These are phyloP conservation scores for Idaea dimidiata DNA, from an alignment of 2,888 invertebrate species.

Conservation along the genomic window DNA sequence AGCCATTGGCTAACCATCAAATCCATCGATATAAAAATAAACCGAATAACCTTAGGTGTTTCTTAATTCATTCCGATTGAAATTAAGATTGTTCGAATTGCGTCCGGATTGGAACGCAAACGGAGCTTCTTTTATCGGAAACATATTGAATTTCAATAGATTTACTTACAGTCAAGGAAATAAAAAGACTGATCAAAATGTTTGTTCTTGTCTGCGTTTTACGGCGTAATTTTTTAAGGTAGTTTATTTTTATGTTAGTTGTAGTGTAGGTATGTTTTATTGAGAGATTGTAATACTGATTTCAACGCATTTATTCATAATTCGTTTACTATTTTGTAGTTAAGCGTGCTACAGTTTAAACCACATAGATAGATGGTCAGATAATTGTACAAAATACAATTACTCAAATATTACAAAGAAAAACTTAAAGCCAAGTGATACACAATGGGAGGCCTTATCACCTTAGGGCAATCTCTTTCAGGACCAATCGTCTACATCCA, in stretches of 20 bases:
- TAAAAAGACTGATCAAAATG: conserved; percentile 22
- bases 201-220: conserved; percentile 9
- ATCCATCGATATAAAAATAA: conserved; percentile 8
- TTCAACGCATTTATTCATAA: no score
- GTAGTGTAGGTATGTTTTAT: conserved; percentile 6
- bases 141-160: conserved; percentile 36
- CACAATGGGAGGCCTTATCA: no score
- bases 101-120: conserved; percentile 36
- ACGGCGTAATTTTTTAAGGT: conserved; percentile 37
- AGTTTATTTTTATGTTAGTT: conserved; percentile 34
- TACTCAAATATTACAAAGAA: no score
- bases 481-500: no score
- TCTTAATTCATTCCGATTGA: conserved; percentile 37
- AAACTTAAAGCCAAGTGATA: no score
- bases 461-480: no score
- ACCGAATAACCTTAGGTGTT: conserved; percentile 27
- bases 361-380: no score
- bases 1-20: conserved; percentile 4
- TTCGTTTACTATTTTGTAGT: no score
- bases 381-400: no score
- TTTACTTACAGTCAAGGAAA: neutral
- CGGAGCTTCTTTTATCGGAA: conserved; percentile 32
- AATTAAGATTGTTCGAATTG: conserved; percentile 38
- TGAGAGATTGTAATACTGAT: neutral
- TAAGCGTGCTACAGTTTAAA: no score